Evolutionary conservation across 2,888 invertebrate genomes (phyloP).

Genomic region (Chrysomela aeneicollis): DNA sequence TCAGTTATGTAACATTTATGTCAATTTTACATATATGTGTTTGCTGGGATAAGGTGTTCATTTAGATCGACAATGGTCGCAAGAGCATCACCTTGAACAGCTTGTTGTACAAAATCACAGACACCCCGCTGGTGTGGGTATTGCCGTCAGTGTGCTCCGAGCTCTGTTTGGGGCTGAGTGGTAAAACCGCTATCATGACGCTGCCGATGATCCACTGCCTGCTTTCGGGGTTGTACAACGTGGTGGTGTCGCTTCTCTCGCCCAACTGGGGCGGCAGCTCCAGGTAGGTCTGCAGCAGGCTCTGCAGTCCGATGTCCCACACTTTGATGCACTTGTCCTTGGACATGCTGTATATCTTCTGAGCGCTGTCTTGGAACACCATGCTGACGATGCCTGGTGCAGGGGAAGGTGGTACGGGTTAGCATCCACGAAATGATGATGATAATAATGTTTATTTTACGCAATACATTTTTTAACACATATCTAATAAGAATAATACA

Average conservation of each 20-base stretch:
- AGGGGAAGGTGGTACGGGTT: slow-evolving; percentile 53
- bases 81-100: slow-evolving; percentile 69
- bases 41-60: too few relatives aligned
- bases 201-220: slow-evolving; percentile 74
- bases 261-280: slow-evolving; percentile 70
- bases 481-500: too few relatives aligned
- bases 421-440: too few relatives aligned
- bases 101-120: slow-evolving; percentile 78
- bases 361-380: slow-evolving; percentile 71
- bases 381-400: slow-evolving; percentile 65
- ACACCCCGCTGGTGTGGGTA: slow-evolving; percentile 68
- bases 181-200: slow-evolving; percentile 69
- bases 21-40: too few relatives aligned
- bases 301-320: slow-evolving; percentile 75
- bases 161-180: slow-evolving; percentile 72
- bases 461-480: too few relatives aligned
- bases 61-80: too few relatives aligned
- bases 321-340: slow-evolving; percentile 78
- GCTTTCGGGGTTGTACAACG: slow-evolving; percentile 70
- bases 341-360: slow-evolving; percentile 75
- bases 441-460: too few relatives aligned
- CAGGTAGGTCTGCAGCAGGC: slow-evolving; percentile 75
- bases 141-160: slow-evolving; percentile 76
- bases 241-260: slow-evolving; percentile 63
- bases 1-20: too few relatives aligned